These are phyloP conservation scores for Zaprionus obscuricornis DNA, from an alignment of 2,888 invertebrate species.

Conservation along the genomic window DNA sequence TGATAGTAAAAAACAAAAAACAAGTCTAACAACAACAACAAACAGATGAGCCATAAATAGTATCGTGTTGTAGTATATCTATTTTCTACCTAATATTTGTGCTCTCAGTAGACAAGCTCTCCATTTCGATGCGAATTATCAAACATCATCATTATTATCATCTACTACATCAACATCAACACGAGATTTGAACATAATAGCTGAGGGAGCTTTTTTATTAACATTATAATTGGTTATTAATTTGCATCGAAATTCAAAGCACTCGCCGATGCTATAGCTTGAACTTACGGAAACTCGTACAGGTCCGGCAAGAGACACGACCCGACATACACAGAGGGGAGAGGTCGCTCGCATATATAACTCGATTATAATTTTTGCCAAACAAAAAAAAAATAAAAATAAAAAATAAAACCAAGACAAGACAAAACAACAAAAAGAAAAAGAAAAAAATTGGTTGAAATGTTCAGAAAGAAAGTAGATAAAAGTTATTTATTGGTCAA, in stretches of 20 bases:
- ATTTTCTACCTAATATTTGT: too few relatives aligned
- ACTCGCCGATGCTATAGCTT: constrained; percentile 42
- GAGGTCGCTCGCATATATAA: constrained; percentile 31
- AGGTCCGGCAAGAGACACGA: neutral
- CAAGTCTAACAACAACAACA: constrained; percentile 17
- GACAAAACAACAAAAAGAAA: constrained; percentile 29
- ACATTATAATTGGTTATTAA: constrained; percentile 71
- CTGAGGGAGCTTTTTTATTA: constrained; percentile 45
- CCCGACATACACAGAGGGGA: constrained; percentile 1
- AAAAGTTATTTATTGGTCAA: constrained; percentile 12
- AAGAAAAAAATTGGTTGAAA: constrained; percentile 24
- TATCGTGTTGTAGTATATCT: too few relatives aligned
- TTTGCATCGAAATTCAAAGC: constrained; percentile 70
- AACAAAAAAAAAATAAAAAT: constrained; percentile 19
- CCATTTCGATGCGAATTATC: constrained; percentile 28
- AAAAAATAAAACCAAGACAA: constrained; percentile 72
- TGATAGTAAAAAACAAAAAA: constrained; percentile 29
- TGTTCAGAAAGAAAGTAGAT: constrained; percentile 17
- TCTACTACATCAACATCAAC: constrained; percentile 15
- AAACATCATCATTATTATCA: neutral
- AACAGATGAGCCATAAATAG: constrained; percentile 25
- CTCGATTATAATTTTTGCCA: constrained; percentile 13
- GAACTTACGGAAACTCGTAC: constrained; percentile 24
- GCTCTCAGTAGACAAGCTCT: constrained; percentile 26
- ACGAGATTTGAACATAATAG: constrained; percentile 16